Conservation (phyloP, 2,888 invertebrate species). For the Diachrysia chrysitis region DNA sequence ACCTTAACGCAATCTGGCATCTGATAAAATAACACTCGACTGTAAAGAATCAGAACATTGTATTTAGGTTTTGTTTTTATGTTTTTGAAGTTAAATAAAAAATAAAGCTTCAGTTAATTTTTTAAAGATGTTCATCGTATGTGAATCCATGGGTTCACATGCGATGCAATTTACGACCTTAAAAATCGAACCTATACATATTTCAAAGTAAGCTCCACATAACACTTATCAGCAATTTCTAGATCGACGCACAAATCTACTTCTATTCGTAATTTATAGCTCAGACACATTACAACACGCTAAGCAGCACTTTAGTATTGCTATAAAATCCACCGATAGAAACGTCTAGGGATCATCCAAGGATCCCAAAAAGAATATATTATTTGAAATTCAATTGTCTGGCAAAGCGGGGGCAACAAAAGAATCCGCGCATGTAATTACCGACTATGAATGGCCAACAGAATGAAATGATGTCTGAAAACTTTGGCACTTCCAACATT, state of each 20-base stretch:
- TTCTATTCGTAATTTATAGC: conserved; percentile 45
- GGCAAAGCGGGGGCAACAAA: conserved; percentile 73
- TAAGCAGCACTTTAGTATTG: conserved; percentile 42
- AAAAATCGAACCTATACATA: not conserved
- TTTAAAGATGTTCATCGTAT: too few relatives aligned
- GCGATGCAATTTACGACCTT: not conserved
- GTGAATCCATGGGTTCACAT: not conserved
- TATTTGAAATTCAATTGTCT: conserved; percentile 80
- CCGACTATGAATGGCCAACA: conserved; percentile 70
- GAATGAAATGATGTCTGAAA: conserved; percentile 79
- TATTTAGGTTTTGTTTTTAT: not conserved
- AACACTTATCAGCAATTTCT: conserved; percentile 12
- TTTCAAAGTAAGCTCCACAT: conserved; percentile 8
- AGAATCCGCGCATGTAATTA: conserved; percentile 79
- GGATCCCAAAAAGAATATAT: conserved; percentile 68
- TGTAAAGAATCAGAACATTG: not conserved
- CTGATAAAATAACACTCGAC: too few relatives aligned
- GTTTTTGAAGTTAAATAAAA: too few relatives aligned
- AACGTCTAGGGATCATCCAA: conserved; percentile 64
- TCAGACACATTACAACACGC: conserved; percentile 65
- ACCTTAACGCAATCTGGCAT: too few relatives aligned
- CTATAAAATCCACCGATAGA: conserved; percentile 61
- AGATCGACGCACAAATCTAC: conserved; percentile 35
- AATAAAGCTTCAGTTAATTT: too few relatives aligned
- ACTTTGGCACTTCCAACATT: conserved; percentile 69